Evolutionary conservation across 2,888 invertebrate genomes (phyloP), one percentile per base, ranked within the genome.

Genomic region (Lamproptera curius): DNA sequence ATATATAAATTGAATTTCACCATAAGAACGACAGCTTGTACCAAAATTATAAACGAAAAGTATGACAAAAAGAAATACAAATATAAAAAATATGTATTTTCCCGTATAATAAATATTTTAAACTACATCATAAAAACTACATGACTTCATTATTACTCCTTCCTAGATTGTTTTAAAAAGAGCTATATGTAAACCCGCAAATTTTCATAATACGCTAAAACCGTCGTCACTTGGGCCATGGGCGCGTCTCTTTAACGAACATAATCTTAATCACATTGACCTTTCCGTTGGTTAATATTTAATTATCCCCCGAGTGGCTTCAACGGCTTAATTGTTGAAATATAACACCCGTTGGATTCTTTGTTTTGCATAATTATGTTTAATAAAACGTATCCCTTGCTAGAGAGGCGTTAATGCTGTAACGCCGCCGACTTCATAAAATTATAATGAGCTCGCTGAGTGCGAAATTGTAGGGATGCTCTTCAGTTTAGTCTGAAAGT

Each of bases 211-310:
- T 20, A 5, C 20, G 6, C 20, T 20, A 3, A 20, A 20, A 20
- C 31, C 31, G 11, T 6, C 11, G 17, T 48, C 15, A 46, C 53
- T 55, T 53, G 44, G 42, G 43, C 42, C 59, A 51, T 26, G 16
- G 38, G 38, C 38, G 42, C 38, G 26, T 43, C 39, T 42, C 47
- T 37, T 41, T 42, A 47, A 76, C 73, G 70, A 74, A 74, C 70
- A 72, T 70, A 73, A 75, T 73, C 73, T 76, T 74, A 73, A 76
- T 72, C 62, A 56, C 56, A 63, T 58, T 66, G 67, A 65, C 73
- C 73, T 71, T 68, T 76, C 70, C 68, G 63, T 59, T 59, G 62
- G 68, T 76, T 72, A 83, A 82, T 80, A 76, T 80, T 82, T 78
- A 78, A 78, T 74, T 66, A 76, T 73, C 67, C 63, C 67, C 65